Evolutionary conservation across 2,113 vertebrate species (phyloP), one percentile per base, ranked within the genome.

Genomic region (Grantiella picta): DNA sequence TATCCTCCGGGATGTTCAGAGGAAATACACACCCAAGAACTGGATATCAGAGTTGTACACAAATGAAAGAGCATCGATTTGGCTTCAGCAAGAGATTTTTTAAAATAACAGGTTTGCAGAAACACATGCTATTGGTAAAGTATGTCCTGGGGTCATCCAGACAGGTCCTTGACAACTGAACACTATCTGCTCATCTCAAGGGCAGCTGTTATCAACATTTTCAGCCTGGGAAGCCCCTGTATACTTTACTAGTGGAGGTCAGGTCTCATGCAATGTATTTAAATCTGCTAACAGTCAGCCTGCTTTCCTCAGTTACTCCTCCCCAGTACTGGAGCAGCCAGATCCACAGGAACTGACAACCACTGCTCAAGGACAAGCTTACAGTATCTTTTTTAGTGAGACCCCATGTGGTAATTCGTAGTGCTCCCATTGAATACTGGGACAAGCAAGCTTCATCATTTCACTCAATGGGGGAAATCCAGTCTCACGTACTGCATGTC

Each of bases 21-120:
- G 96, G 96, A 97, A 95, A 91, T 65, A 95, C 95, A 97, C 96
- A 96, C 96, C 96, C 96, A 87, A 82, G 92, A 84, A 95, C 81
- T 95, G 86, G 53, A 78, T 93, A 89, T 81, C 84, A 78, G 69
- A 49, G 44, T 75, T 87, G 91, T 91, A 89, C 73, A 91, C 86
- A 92, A 95, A 87, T 52, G 49, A 86, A 87, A 96, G 77, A 94
- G 60, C 94, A 87, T 52, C 69, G 36, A 82, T 95, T 92, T 95
- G 86, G 81, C 91, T 87, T 89, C 83, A 86, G 73, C 61, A 71
- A 79, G 57, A 53, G 65, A 61, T 36, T 76, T 91, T 94, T 94
- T 95, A 85, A 89, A 95, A 87, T 87, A 97, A 72, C 53, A 94
- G 65, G 53, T 82, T 94, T 95, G 88, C 64, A 97, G 89, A 94